Conservation (phyloP, 2,113 vertebrate genomes). For the Corythoichthys intestinalis region DNA sequence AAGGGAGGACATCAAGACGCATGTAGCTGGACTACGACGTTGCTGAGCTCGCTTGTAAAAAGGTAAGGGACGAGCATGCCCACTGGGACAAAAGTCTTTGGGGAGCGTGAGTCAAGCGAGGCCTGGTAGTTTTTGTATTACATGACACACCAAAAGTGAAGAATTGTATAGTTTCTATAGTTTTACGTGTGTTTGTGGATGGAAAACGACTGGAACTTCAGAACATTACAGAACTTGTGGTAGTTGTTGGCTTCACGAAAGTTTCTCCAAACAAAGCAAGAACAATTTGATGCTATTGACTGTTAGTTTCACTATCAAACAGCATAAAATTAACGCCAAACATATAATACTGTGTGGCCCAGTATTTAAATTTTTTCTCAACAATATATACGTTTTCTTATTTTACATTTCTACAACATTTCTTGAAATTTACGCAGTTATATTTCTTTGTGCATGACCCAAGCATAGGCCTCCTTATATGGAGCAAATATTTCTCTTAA, state of each 20-base stretch:
- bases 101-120: slow-evolving; percentile 30
- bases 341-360: not conserved
- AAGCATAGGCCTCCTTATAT: slow-evolving; percentile 35
- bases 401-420: slow-evolving; percentile 6
- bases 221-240: too few species aligned
- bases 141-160: slow-evolving; percentile 48
- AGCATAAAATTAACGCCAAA: not conserved
- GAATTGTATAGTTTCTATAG: not conserved
- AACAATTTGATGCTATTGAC: not conserved
- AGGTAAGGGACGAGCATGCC: slow-evolving; percentile 47
- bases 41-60: slow-evolving; percentile 53
- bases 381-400: not conserved
- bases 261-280: not conserved
- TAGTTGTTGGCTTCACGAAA: not conserved
- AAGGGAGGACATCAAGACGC: slow-evolving; percentile 48
- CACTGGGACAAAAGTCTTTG: not conserved
- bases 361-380: not conserved
- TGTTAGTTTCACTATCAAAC: not conserved
- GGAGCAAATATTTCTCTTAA: slow-evolving; percentile 10
- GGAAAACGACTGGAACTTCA: too few species aligned
- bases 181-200: not conserved
- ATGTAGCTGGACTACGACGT: slow-evolving; percentile 59
- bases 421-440: slow-evolving; percentile 1
- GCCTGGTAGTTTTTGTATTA: slow-evolving; percentile 35
- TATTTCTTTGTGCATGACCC: slow-evolving; percentile 41